phyloP scores from a whole-genome alignment of 2,797 vertebrate genomes.

The Anguilla megastoma region DNA sequence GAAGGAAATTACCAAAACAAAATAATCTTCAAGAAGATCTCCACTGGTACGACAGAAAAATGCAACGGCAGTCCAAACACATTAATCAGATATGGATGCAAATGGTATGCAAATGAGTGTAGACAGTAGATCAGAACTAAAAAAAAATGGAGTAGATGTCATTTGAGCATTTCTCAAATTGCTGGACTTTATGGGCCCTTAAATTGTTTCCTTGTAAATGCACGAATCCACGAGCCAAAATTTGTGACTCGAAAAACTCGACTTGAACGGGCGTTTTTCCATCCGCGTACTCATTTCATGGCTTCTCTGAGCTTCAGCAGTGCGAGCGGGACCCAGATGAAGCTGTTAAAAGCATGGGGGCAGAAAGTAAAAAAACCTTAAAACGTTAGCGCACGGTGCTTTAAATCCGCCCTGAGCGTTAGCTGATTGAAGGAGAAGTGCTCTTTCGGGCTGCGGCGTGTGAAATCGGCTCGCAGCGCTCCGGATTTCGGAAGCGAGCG shows the following conservation, averaged over 20 bases:
- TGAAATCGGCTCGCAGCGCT: background rate
- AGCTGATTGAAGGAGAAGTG: background rate
- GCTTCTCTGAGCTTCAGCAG: background rate
- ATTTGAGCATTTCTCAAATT: background rate
- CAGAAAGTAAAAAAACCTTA: background rate
- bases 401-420: background rate
- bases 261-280: background rate
- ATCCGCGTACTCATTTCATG: background rate
- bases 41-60: background rate
- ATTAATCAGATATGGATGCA: background rate
- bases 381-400: background rate
- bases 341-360: background rate
- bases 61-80: background rate
- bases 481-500: background rate
- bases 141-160: background rate
- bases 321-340: background rate
- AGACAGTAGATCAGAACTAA: background rate
- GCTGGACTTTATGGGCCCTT: background rate
- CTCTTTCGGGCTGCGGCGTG: background rate
- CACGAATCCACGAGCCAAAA: background rate
- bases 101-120: background rate
- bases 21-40: background rate
- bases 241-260: background rate
- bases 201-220: slow-evolving; percentile 1
- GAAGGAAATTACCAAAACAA: background rate